A percentile compares a stretch with the other conserved stretches of the same genome.
Conservation (phyloP, 2,113 vertebrate species). For the Chamaea fasciata region DNA sequence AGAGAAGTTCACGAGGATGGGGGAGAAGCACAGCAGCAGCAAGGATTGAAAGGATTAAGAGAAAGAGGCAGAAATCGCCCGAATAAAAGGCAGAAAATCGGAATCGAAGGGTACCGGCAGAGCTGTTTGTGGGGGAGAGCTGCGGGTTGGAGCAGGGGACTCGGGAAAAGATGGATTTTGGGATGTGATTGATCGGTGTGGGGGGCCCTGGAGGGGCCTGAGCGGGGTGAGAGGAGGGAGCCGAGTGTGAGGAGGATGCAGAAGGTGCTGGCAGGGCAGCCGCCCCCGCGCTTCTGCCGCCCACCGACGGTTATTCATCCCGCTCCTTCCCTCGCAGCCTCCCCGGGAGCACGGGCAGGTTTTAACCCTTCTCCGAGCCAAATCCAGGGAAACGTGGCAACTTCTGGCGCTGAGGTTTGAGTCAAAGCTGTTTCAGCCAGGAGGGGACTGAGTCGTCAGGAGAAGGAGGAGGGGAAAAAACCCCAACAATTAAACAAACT, state of each 20-base stretch:
- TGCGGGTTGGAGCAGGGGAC: background rate
- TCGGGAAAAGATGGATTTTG: background rate
- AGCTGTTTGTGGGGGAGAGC: background rate
- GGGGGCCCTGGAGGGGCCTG: background rate
- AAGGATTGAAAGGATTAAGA: background rate
- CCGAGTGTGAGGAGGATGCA: background rate
- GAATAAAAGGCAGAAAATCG: background rate
- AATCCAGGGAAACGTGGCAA: background rate
- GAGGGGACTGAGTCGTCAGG: fast-evolving
- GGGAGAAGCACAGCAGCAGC: background rate
- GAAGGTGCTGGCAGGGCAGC: background rate
- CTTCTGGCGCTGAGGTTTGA: background rate
- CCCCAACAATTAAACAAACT: background rate
- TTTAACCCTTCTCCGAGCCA: background rate
- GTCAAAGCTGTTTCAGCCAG: background rate
- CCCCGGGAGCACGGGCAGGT: background rate
- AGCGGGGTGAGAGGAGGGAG: background rate
- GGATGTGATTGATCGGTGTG: background rate
- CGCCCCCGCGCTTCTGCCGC: background rate
- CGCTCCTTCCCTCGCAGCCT: background rate
- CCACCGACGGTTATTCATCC: constrained; percentile 10
- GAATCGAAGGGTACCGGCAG: background rate
- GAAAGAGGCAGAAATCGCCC: background rate
- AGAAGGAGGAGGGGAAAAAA: background rate
- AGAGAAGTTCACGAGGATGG: fast-evolving